Base-by-base conservation (phyloP, 2,888 invertebrate genomes). In the Gari tellinella region DNA sequence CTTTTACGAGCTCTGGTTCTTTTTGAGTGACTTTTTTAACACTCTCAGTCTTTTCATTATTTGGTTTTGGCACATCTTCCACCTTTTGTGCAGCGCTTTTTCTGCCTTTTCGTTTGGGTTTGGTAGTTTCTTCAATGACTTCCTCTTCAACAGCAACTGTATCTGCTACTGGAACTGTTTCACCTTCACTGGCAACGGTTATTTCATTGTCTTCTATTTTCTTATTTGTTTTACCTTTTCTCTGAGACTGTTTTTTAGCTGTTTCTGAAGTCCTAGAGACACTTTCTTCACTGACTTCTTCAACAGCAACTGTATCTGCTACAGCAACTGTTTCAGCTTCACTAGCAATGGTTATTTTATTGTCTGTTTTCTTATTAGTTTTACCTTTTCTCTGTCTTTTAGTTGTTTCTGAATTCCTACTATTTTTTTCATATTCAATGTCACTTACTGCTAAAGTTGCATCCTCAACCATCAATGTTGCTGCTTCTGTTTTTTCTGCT, bases 101-200 rank as follows among this genome's bases (percentile, higher is more conserved):
- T 43, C 43, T 43, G 5, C 43, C 43, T 43, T 14, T 14, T n/a
- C n/a, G 4, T 14, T 19, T 43, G 15, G n/a, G n/a, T 43, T 14
- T 43, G 43, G 43, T 43, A 8, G 43, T 43, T 43, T 43, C 19
- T 43, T 43, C 55, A 31, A 53, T 21, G 1, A 57, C 46, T 17
- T 48, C 61, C 2, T 68, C 63, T 51, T 62, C 69, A n/a, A 60
- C 25, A 19, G 31, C 17, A n/a, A 48, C 38, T 3, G 46, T 46
- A 8, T 56, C 56, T 23, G 43, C 17, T 10, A 56, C 43, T 21
- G 60, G 23, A 19, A 17, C 15, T 31, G 60, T 60, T 15, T 57
- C 57, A 25, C 45, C 23, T 31, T 31, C 25, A 21, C 12, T 12
- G 15, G 25, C 45, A n/a, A 43, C 23, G 10, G 25, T 43, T 12